A percentile compares a stretch with the other conserved stretches of the same genome.
Conservation (phyloP, 1,140 invertebrate genomes). For the Aphidius ervi region DNA sequence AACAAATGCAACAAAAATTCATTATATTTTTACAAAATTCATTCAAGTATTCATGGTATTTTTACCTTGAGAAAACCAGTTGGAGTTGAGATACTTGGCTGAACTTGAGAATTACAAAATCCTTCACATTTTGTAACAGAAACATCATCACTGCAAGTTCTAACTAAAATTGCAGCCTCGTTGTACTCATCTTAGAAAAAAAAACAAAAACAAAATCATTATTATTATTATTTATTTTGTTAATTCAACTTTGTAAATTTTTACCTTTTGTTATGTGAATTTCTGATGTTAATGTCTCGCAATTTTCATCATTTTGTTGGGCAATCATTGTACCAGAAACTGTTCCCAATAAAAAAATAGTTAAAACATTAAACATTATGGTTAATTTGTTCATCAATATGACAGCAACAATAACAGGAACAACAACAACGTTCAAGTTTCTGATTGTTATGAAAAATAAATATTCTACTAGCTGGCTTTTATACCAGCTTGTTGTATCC, state of each 20-base stretch:
- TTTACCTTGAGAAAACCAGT: conserved; percentile 85
- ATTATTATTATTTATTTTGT: conserved; percentile 4
- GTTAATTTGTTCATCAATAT: conserved; percentile 3
- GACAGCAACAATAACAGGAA: neutral
- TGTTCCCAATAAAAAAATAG: conserved; percentile 1
- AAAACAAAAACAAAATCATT: neutral
- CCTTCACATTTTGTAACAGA: conserved; percentile 87
- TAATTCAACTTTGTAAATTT: conserved; percentile 10
- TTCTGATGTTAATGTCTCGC: conserved; percentile 75
- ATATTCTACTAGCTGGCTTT: conserved; percentile 36
- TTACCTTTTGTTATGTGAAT: conserved; percentile 75
- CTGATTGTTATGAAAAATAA: conserved; percentile 34
- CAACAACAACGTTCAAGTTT: conserved; percentile 12
- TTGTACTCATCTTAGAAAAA: conserved; percentile 76
- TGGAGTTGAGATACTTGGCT: conserved; percentile 80
- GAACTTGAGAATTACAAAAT: conserved; percentile 82
- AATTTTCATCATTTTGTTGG: conserved; percentile 52
- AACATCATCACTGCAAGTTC: conserved; percentile 83
- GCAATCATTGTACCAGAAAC: conserved; percentile 6
- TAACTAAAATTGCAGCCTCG: conserved; percentile 70
- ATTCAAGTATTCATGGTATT: neutral
- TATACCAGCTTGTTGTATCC: conserved; percentile 34
- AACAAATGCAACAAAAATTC: conserved; percentile 3
- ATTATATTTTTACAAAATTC: conserved; percentile 7
- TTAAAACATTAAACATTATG: conserved; percentile 2